Evolutionary conservation across 1,140 invertebrate genomes (phyloP), one percentile per base, ranked within the genome.

Genomic region (Drosophila ogumai): DNA sequence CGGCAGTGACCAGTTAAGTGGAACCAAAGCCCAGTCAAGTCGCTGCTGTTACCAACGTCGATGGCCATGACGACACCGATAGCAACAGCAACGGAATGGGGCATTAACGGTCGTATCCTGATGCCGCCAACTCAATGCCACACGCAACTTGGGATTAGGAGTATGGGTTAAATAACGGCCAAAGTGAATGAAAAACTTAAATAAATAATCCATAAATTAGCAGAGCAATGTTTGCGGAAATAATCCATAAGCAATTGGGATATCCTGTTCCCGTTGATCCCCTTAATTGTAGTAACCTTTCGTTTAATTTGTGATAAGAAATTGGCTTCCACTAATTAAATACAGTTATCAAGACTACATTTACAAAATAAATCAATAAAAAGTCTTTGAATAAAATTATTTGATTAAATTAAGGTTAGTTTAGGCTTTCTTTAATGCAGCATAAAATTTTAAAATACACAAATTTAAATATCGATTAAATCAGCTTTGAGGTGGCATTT

Each of bases 1-100:
- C 67, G 77, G 57, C 56, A 67, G 77, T 77, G 66, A 61, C 78
- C 82, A 81, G 77, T 73, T 81, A 72, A 69, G 64, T 72, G 68
- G 68, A 50, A 71, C 52, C 68, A 19, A 72, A 58, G 58, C 59
- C 61, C 65, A 69, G 69, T 69, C 68, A 72, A 72, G 71, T 71
- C 63, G 63, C 61, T 31, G 63, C 61, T 44, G 66, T 67, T 68
- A n/a, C 61, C 28, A 64, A 64, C 41, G 65, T 57, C 59, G 55
- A 60, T 68, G 78, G 65, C 60, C 74, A 71, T 81, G 79, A 81
- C 74, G 57, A 75, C 67, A 67, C 75, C 65, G 58, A 65, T 46
- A 59, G 56, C 58, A 61, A 38, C 65, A 49, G 31, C 31, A 52
- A 52, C 54, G 75, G 43, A 71, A 75, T 71, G 65, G 58, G 34